phyloP scores from a whole-genome alignment of 2,113 vertebrate genomes.

The Falco punctatus region DNA sequence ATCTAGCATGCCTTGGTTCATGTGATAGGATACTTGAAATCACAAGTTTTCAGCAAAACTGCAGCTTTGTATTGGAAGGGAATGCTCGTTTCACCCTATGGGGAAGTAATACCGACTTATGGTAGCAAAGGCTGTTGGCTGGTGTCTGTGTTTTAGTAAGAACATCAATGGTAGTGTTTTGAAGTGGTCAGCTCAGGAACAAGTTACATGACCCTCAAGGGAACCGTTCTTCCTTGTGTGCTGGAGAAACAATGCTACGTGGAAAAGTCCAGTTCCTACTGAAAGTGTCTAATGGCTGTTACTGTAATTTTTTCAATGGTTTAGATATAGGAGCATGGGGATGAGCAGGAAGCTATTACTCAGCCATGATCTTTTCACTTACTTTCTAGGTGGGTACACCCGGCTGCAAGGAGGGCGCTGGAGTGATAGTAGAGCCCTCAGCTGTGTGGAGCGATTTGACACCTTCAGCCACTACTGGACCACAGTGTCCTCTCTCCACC shows the following conservation, averaged over 20 bases:
- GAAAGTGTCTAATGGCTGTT: background rate
- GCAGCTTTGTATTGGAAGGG: background rate
- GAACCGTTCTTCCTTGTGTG: background rate
- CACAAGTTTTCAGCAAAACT: background rate
- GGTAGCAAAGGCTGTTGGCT: background rate
- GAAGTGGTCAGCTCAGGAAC: background rate
- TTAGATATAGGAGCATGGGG: background rate
- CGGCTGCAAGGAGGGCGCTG: conserved; percentile 93
- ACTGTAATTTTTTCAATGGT: background rate
- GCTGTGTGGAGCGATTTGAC: conserved; percentile 96
- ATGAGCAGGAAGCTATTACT: background rate
- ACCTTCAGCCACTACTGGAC: conserved; percentile 99
- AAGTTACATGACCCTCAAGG: background rate
- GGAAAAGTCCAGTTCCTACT: background rate
- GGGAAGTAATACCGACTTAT: background rate
- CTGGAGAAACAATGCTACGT: background rate
- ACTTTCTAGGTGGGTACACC: conserved; percentile 89
- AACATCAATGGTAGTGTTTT: background rate
- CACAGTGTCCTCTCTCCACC: conserved; percentile 94
- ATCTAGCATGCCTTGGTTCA: background rate
- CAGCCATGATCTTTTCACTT: background rate
- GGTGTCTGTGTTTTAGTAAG: background rate
- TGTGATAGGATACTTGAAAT: background rate
- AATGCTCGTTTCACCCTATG: background rate
- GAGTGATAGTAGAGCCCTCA: conserved; percentile 94